phyloP scores from a whole-genome alignment of 1,140 invertebrate genomes.

The Bombus waltoni region DNA sequence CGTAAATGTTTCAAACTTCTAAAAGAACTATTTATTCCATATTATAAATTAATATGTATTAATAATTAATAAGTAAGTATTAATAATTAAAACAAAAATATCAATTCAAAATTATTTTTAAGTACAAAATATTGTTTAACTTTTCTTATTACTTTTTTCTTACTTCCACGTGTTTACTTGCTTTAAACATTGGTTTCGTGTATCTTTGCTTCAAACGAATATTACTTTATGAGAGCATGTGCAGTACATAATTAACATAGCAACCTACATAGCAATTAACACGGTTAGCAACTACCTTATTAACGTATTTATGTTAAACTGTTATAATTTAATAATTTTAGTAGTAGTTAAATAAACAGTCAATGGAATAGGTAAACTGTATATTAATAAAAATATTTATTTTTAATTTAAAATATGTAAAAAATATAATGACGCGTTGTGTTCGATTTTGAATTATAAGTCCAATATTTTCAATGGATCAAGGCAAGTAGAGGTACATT shows the following conservation, averaged over 20 bases:
- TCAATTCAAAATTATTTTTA: not conserved
- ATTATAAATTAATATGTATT: not conserved
- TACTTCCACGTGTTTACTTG: not conserved
- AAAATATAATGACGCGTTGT: not conserved
- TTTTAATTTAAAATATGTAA: not conserved
- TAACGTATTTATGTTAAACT: not conserved
- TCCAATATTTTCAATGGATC: not conserved
- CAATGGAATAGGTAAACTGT: not conserved
- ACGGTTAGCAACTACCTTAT: not conserved
- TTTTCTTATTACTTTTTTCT: not conserved
- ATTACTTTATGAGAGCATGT: not conserved
- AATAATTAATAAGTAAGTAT: not conserved
- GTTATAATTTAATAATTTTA: not conserved
- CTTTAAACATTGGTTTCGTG: not conserved
- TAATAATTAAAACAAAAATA: not conserved
- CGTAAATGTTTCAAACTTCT: not conserved
- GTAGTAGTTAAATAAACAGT: not conserved
- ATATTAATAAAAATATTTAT: slow-evolving; percentile 28
- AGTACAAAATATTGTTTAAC: not conserved
- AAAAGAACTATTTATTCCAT: not conserved
- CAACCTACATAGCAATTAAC: not conserved
- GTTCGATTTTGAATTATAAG: not conserved
- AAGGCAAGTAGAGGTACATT: not conserved
- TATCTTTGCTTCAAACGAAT: not conserved
- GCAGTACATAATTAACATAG: not conserved